Percentiles rank a stretch among this genome's conserved stretches.
These are phyloP conservation scores for Hybos culiciformis DNA, from an alignment of 2,888 invertebrate species.

Conservation along the genomic window DNA sequence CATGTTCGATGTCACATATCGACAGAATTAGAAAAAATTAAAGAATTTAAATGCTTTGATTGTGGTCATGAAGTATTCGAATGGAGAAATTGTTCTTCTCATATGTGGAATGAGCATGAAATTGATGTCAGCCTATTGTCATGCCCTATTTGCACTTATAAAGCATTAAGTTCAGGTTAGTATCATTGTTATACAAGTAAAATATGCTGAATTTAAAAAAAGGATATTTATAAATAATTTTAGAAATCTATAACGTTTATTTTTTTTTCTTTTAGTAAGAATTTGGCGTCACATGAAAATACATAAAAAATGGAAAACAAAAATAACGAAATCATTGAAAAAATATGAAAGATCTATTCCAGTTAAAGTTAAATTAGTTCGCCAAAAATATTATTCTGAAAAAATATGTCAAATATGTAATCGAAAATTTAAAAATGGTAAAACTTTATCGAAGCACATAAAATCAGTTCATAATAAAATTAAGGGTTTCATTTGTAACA, in stretches of 20 bases:
- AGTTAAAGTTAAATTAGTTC: not conserved
- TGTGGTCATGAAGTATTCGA: conserved; percentile 40
- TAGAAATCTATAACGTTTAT: not conserved
- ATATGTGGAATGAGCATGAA: conserved; percentile 54
- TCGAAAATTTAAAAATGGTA: conserved; percentile 52
- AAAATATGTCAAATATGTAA: conserved; percentile 55
- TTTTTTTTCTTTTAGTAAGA: conserved; percentile 31
- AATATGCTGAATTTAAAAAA: not conserved
- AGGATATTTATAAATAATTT: not conserved
- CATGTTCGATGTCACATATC: conserved; percentile 41
- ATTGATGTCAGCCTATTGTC: conserved; percentile 44
- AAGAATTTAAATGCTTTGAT: conserved; percentile 40
- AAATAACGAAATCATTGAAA: conserved; percentile 24
- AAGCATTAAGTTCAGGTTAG: conserved; percentile 39
- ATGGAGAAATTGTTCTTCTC: conserved; percentile 53
- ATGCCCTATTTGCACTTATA: conserved; percentile 45
- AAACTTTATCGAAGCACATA: conserved; percentile 52
- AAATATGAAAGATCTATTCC: conserved; percentile 15
- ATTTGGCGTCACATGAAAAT: conserved; percentile 50
- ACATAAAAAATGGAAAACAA: conserved; percentile 36
- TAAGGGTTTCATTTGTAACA: conserved; percentile 58
- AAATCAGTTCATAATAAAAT: conserved; percentile 60
- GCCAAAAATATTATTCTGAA: conserved; percentile 40
- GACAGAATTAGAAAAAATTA: conserved; percentile 15
- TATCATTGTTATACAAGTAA: conserved; percentile 4